Conservation (phyloP, 2,888 invertebrate species). For the Hydraecia micacea region DNA sequence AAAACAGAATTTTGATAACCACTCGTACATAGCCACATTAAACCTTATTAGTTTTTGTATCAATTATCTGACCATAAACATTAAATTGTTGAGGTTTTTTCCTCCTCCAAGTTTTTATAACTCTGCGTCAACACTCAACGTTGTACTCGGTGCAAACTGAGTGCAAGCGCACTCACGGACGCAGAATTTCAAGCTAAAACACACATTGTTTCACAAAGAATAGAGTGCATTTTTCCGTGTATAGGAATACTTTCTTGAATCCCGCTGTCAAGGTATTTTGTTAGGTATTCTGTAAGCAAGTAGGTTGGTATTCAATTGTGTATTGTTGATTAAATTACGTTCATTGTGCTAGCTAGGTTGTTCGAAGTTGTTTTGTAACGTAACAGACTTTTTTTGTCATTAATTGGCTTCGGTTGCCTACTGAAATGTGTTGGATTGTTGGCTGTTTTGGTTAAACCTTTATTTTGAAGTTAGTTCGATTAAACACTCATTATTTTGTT, state of each 20-base stretch:
- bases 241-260: slow-evolving; percentile 44
- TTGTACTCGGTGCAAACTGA: slow-evolving; percentile 73
- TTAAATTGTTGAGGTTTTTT: slow-evolving; percentile 25
- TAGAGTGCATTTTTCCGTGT: slow-evolving; percentile 41
- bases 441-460: neutral
- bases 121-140: slow-evolving; percentile 48
- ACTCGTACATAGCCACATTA: neutral
- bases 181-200: slow-evolving; percentile 33
- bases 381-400: slow-evolving; percentile 40
- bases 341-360: slow-evolving; percentile 37
- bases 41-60: slow-evolving; percentile 26
- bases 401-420: slow-evolving; percentile 52
- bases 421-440: slow-evolving; percentile 33
- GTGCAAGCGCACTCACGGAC: slow-evolving; percentile 75
- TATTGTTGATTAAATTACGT: slow-evolving; percentile 54
- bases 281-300: slow-evolving; percentile 38
- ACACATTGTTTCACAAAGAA: neutral
- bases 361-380: slow-evolving; percentile 55
- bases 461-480: neutral
- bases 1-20: neutral
- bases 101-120: slow-evolving; percentile 54
- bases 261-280: slow-evolving; percentile 56
- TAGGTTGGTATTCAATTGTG: slow-evolving; percentile 44
- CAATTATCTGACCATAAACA: slow-evolving; percentile 23
- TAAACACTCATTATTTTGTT: neutral